Evolutionary conservation across 2,888 invertebrate genomes (phyloP), one percentile per base, ranked within the genome.

Genomic region (Cybosia mesomella): DNA sequence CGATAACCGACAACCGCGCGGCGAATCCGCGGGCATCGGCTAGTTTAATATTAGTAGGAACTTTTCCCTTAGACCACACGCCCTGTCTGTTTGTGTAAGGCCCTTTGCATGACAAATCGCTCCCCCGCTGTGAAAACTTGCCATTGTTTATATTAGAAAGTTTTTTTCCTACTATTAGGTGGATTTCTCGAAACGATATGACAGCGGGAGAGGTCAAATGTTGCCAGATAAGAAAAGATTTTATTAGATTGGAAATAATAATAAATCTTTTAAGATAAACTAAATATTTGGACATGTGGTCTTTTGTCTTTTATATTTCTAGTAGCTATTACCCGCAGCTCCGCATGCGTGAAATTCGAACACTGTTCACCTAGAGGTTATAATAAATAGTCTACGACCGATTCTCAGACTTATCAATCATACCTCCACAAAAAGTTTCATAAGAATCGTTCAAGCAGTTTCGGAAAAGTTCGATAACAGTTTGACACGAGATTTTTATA

Each of bases 31-130:
- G n/a, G n/a, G n/a, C n/a, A n/a, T n/a, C n/a, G n/a, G n/a, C n/a
- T n/a, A n/a, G n/a, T n/a, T n/a, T n/a, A n/a, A n/a, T n/a, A n/a
- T n/a, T n/a, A n/a, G n/a, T n/a, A n/a, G n/a, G n/a, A n/a, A n/a
- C 68, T 15, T 28, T 10, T 68, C 1, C 13, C 58, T 0, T 34
- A 28, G 8, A 65, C 67, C 60, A 22, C 10, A 58, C 7, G 1
- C 49, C 36, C 11, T n/a, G 60, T 67, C n/a, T 80, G 70, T 81
- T 79, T 79, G 66, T 71, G 4, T 66, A 67, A 36, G 74, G 66
- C 71, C 75, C 72, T 75, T 71, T 67, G 70, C 57, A 75, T 85
- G 85, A 86, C 83, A 83, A 85, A 86, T 86, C 72, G 85, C 79
- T 81, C 84, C 65, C 85, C 84, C 64, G 73, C 81, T 64, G 79